Base-by-base conservation (phyloP, 2,888 invertebrate species). In the Cylindroiulus punctatus region DNA sequence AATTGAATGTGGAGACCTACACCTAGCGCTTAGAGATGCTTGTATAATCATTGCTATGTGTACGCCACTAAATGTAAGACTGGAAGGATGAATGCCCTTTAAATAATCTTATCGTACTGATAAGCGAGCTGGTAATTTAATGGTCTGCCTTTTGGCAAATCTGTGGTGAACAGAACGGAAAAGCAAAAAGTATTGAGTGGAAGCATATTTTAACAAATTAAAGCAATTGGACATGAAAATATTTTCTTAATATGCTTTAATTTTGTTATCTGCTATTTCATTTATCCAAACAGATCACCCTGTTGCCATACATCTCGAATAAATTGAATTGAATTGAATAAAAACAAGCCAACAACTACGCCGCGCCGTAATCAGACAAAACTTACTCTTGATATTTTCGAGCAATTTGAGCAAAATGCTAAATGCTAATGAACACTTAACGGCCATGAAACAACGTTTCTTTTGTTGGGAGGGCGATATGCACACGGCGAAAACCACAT, bases 21-120 rank as follows among this genome's bases (percentile, higher is more conserved):
- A 65, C 26, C 65, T 22, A 57, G 57, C 22, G 57, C 22, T 57
- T 57, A 57, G 57, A 57, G 8, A 22, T n/a, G n/a, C n/a, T n/a
- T n/a, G n/a, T n/a, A 57, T 57, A 65, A 65, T 65, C 65, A 65
- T 65, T 26, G 65, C 26, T 26, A 65, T 26, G 65, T 26, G 26
- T 57, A 22, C 10, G 65, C 65, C 65, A 65, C 65, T 65, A 65
- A 8, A 65, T 65, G 65, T 26, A 26, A 26, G 65, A 65, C 65
- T 26, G 65, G 65, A 7, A 65, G 65, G 65, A 65, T 26, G 65
- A 65, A 65, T 65, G 65, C 65, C 65, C 65, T 65, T 65, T 65
- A 22, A 65, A 65, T 22, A 65, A 65, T 65, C 65, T 65, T 65
- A 65, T 65, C 65, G 65, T 65, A 65, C 65, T 26, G 65, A 65